These are phyloP conservation scores for Cactoblastis cactorum DNA, from an alignment of 2,888 invertebrate species.

Conservation along the genomic window DNA sequence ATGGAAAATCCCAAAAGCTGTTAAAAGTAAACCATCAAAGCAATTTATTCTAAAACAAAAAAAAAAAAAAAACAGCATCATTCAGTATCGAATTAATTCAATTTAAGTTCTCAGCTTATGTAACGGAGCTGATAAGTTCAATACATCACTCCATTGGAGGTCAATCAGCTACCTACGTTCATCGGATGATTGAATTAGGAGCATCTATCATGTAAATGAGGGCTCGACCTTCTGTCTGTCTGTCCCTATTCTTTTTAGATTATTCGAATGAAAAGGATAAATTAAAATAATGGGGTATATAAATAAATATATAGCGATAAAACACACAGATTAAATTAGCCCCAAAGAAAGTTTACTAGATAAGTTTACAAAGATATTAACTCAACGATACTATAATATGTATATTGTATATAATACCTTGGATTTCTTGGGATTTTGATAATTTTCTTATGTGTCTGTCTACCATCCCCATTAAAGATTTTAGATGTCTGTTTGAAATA, in stretches of 20 bases:
- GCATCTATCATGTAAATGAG: slow-evolving; percentile 60
- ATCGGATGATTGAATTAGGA: slow-evolving; percentile 29
- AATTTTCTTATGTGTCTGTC: no score
- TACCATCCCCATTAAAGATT: no score
- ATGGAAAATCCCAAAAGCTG: no score
- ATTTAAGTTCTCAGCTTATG: slow-evolving; percentile 21
- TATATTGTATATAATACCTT: no score
- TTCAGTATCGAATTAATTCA: slow-evolving; percentile 18
- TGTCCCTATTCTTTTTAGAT: slow-evolving; percentile 21
- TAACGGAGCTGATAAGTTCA: slow-evolving; percentile 32
- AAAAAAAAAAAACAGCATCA: background rate
- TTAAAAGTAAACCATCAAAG: background rate
- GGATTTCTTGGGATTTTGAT: no score
- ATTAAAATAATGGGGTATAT: background rate
- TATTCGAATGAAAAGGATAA: background rate
- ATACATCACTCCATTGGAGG: slow-evolving; percentile 53
- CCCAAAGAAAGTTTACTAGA: no score
- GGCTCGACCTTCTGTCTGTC: slow-evolving; percentile 34
- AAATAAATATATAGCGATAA: no score
- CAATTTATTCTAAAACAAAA: background rate
- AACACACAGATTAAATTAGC: no score
- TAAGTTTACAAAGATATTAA: no score
- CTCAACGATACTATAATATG: no score
- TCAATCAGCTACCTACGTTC: slow-evolving; percentile 49
- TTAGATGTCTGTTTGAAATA: no score